Conservation (phyloP, 2,888 invertebrate species). For the Scaptomyza reducta region DNA sequence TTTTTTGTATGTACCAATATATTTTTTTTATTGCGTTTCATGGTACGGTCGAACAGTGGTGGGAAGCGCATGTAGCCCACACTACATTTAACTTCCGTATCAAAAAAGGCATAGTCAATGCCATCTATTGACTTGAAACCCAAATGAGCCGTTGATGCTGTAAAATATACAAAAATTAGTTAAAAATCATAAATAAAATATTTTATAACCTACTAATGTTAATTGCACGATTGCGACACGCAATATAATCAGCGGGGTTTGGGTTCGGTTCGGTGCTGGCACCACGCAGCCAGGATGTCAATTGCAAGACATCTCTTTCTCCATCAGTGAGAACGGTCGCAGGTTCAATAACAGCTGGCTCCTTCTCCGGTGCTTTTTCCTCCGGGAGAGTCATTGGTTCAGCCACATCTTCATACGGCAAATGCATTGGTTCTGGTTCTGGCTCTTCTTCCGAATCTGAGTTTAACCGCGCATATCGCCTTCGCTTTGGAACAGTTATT, state of each 20-base stretch:
- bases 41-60: conserved; percentile 59
- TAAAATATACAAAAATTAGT: conserved; percentile 2
- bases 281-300: conserved; percentile 39
- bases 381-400: background rate
- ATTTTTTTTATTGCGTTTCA: conserved; percentile 56
- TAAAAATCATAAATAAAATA: background rate
- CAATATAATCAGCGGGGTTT: rapidly evolving
- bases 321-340: background rate
- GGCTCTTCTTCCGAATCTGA: background rate
- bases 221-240: conserved; percentile 1
- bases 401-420: background rate
- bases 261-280: conserved; percentile 20
- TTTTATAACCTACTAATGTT: conserved; percentile 31
- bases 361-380: background rate
- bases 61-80: conserved; percentile 68
- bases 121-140: conserved; percentile 55
- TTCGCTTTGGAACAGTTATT: too few species aligned
- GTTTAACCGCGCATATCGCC: background rate
- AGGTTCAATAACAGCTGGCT: background rate
- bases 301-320: background rate
- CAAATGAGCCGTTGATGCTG: conserved; percentile 45
- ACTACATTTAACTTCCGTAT: conserved; percentile 42
- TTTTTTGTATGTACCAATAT: conserved; percentile 43
- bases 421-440: background rate
- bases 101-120: conserved; percentile 70